phyloP scores from a whole-genome alignment of 1,140 invertebrate species.

The Heliconius hewitsoni region DNA sequence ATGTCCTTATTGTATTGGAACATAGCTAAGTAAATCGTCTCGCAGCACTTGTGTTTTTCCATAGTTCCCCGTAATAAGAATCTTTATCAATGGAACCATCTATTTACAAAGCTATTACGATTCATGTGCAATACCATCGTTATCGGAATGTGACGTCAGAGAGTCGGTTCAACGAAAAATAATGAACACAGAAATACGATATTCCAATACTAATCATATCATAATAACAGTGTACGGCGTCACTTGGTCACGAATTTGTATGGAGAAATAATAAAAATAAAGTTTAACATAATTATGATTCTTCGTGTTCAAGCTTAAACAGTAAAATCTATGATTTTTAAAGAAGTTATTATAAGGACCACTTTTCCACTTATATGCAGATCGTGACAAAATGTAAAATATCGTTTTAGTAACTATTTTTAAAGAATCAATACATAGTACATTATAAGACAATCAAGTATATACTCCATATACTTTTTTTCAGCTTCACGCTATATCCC shows the following conservation, averaged over 20 bases:
- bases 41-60: neutral
- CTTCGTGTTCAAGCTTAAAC: too few relatives aligned
- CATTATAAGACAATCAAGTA: too few relatives aligned
- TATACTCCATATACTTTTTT: neutral
- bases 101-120: constrained; percentile 10
- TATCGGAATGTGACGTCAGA: constrained; percentile 6
- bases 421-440: too few relatives aligned
- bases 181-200: neutral
- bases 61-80: neutral
- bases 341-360: too few relatives aligned
- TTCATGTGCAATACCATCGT: constrained; percentile 6
- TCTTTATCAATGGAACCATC: neutral
- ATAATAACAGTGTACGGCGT: neutral
- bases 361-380: too few relatives aligned
- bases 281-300: too few relatives aligned
- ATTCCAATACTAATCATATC: neutral
- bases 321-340: too few relatives aligned
- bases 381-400: too few relatives aligned
- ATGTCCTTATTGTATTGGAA: neutral
- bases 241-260: neutral
- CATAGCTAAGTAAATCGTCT: neutral
- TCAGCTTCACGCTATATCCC: neutral
- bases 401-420: too few relatives aligned
- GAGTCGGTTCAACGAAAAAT: neutral
- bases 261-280: neutral